These are phyloP conservation scores for Tychaedon coryphoeus DNA, from an alignment of 2,113 vertebrate species.

Conservation along the genomic window DNA sequence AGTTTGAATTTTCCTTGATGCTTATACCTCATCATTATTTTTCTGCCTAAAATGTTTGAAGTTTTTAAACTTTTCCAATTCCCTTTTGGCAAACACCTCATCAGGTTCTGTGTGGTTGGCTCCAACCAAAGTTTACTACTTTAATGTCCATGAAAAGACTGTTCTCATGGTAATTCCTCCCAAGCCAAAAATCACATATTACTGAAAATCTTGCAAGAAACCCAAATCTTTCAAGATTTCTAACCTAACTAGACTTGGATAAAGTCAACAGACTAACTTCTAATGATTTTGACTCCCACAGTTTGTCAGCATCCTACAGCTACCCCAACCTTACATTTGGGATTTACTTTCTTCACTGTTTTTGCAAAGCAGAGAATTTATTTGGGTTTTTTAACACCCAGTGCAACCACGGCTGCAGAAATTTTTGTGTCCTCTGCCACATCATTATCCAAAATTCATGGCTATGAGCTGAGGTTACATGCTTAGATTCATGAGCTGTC, in stretches of 20 bases:
- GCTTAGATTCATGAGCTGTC: neutral
- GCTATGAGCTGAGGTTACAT: neutral
- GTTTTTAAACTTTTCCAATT: neutral
- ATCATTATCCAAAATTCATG: neutral
- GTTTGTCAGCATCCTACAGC: neutral
- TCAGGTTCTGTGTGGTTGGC: neutral
- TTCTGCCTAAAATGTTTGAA: neutral
- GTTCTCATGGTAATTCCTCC: neutral
- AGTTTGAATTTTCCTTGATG: neutral
- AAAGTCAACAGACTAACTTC: neutral
- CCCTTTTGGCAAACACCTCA: neutral
- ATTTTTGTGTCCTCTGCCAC: neutral
- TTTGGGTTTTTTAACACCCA: rapidly evolving
- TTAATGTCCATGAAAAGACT: neutral
- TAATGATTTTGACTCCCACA: neutral
- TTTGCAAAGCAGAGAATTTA: neutral
- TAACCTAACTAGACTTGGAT: neutral
- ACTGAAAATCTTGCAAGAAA: neutral
- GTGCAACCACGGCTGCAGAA: neutral
- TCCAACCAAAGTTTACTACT: neutral
- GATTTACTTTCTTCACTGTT: neutral
- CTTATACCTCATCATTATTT: neutral
- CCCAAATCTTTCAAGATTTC: neutral
- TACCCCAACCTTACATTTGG: neutral
- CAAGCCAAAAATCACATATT: conserved; percentile 1